These are phyloP conservation scores for Esox masquinongy DNA, from an alignment of 2,797 vertebrate species.

Conservation along the genomic window DNA sequence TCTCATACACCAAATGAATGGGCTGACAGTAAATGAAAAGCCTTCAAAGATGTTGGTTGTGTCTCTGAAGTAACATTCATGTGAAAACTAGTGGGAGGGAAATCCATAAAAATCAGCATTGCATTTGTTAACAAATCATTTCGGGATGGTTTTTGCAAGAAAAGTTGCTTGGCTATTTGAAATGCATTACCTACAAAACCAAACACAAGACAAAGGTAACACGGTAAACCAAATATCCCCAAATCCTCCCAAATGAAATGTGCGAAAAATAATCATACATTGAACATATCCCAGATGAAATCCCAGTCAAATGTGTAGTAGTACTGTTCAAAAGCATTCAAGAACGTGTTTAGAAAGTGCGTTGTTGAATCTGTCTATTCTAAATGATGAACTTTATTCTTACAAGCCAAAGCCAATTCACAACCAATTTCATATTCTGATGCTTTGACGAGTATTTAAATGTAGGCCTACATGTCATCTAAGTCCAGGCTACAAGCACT, in stretches of 20 bases:
- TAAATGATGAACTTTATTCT: background rate
- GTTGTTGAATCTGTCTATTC: background rate
- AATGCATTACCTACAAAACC: background rate
- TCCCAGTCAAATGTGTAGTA: background rate
- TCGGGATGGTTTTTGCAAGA: background rate
- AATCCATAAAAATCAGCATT: background rate
- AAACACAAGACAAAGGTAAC: background rate
- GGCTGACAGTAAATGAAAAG: conserved; percentile 5
- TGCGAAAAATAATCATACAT: background rate
- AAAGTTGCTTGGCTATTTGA: background rate
- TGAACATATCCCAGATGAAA: background rate
- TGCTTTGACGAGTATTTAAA: background rate
- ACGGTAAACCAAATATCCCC: background rate
- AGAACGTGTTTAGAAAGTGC: background rate
- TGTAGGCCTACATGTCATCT: background rate
- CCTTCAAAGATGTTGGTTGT: background rate
- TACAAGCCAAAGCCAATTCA: background rate
- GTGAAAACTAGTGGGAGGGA: background rate
- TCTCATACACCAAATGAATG: background rate
- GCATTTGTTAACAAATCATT: background rate
- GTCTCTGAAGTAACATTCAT: conserved; percentile 3
- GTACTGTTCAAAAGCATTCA: background rate
- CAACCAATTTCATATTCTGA: background rate
- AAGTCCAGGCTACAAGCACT: background rate
- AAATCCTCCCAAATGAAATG: background rate